These are phyloP conservation scores for Homarus gammarus DNA, from an alignment of 2,888 invertebrate genomes.

Conservation along the genomic window DNA sequence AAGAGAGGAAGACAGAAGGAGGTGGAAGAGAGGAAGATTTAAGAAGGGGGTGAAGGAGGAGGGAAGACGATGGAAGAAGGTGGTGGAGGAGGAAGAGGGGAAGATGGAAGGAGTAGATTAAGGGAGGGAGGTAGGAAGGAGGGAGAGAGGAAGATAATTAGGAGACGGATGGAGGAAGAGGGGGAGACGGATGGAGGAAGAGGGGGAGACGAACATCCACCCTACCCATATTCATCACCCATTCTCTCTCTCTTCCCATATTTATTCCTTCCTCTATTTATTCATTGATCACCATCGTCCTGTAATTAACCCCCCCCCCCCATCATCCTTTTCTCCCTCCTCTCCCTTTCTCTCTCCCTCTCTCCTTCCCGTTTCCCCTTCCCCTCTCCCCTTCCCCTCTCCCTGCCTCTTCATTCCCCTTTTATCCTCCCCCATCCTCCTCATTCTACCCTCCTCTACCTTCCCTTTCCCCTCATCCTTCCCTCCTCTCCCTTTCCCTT, in stretches of 20 bases:
- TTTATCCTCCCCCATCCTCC: not conserved
- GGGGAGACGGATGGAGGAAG: not conserved
- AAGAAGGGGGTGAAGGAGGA: too few species aligned
- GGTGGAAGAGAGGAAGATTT: too few species aligned
- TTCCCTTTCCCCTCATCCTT: not conserved
- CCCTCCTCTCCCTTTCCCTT: constrained; percentile 21
- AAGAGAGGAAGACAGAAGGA: too few species aligned
- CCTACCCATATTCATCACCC: too few species aligned
- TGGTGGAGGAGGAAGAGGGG: not conserved
- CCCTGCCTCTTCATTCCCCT: constrained; percentile 15
- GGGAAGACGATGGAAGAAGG: not conserved
- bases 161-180: not conserved
- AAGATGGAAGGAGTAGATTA: not conserved
- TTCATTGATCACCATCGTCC: too few species aligned
- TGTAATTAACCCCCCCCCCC: too few species aligned
- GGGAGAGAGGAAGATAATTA: not conserved
- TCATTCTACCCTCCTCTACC: not conserved
- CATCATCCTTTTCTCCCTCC: not conserved
- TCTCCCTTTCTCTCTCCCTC: constrained; percentile 45
- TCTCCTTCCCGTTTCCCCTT: constrained; percentile 26
- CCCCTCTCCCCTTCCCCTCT: constrained; percentile 4
- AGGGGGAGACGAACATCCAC: not conserved
- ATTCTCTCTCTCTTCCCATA: too few species aligned
- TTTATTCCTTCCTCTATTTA: too few species aligned
- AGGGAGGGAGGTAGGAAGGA: too few species aligned